These are phyloP conservation scores for Nicator chloris DNA, from an alignment of 2,113 vertebrate genomes.

Conservation along the genomic window DNA sequence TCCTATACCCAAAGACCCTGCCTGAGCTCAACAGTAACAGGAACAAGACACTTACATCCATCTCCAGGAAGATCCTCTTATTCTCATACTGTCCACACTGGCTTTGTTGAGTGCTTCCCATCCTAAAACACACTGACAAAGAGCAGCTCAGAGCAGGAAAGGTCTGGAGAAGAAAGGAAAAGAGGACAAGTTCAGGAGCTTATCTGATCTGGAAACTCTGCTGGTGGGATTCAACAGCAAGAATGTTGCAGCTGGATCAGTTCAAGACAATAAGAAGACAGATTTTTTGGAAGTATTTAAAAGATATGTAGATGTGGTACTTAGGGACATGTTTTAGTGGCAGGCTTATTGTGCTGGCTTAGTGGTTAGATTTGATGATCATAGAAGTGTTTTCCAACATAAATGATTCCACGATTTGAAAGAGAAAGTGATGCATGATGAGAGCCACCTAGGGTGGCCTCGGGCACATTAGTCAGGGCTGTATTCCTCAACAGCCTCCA, in stretches of 20 bases:
- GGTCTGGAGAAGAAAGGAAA: not conserved
- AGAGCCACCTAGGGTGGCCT: not conserved
- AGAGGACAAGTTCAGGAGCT: not conserved
- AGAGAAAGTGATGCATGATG: not conserved
- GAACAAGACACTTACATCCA: not conserved
- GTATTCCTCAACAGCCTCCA: not conserved
- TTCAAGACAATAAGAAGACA: not conserved
- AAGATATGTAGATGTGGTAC: not conserved
- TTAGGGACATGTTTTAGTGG: not conserved
- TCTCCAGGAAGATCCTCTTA: not conserved
- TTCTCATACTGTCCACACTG: too few species aligned
- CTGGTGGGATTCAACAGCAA: not conserved
- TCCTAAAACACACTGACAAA: not conserved
- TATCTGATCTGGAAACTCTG: not conserved
- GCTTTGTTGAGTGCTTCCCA: accelerated
- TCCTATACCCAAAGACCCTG: not conserved
- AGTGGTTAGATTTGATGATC: not conserved
- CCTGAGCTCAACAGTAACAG: not conserved
- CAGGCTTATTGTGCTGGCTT: not conserved
- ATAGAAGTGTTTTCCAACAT: not conserved
- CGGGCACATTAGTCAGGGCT: not conserved
- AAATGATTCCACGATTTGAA: not conserved
- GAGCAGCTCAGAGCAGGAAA: not conserved
- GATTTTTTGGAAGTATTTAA: not conserved
- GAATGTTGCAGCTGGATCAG: not conserved